phyloP scores from a whole-genome alignment of 1,140 invertebrate genomes.

The Maniola jurtina region DNA sequence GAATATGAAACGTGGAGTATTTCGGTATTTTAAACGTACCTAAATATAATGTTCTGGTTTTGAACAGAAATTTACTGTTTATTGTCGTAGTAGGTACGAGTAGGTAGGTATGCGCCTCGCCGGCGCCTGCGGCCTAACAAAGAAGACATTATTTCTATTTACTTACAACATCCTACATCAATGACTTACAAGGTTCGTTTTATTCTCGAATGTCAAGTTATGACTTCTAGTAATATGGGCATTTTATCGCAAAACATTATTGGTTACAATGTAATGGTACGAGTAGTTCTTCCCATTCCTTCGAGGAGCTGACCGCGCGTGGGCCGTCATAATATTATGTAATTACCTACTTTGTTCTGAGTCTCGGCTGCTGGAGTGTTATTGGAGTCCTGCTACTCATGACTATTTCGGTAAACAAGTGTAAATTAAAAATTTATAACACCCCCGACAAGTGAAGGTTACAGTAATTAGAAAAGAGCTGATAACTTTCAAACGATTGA shows the following conservation, averaged over 20 bases:
- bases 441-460: too few relatives aligned
- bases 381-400: too few relatives aligned
- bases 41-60: constrained; percentile 14
- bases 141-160: constrained; percentile 45
- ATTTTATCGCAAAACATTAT: constrained; percentile 21
- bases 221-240: constrained; percentile 25
- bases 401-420: too few relatives aligned
- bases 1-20: constrained; percentile 1
- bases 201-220: constrained; percentile 42
- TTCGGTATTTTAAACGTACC: constrained; percentile 6
- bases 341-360: too few relatives aligned
- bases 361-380: too few relatives aligned
- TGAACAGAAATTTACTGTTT: constrained; percentile 29
- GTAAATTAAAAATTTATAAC: too few relatives aligned
- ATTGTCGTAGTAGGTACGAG: constrained; percentile 26
- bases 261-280: neutral
- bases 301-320: neutral
- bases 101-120: constrained; percentile 39
- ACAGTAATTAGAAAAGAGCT: too few relatives aligned
- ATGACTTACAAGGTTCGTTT: constrained; percentile 51
- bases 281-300: too few relatives aligned
- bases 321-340: too few relatives aligned
- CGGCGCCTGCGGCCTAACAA: constrained; percentile 47
- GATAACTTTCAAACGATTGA: too few relatives aligned
- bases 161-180: too few relatives aligned